Conservation (phyloP, 2,113 vertebrate species). For the Taurulus bubalis region DNA sequence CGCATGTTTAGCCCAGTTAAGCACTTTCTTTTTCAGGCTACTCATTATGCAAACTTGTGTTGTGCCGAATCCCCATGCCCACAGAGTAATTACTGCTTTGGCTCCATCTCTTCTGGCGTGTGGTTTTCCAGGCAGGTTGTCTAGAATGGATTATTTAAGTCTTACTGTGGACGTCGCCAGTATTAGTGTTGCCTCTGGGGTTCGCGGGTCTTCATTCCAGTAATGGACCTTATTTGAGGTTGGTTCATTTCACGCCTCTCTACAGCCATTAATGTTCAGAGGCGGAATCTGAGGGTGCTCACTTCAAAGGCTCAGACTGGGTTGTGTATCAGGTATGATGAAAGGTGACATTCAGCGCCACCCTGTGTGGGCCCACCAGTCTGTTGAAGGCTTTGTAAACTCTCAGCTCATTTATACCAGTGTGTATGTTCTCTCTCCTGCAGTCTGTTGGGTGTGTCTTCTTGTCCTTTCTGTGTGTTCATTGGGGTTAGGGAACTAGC, state of each 20-base stretch:
- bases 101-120: slow-evolving; percentile 24
- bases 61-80: not conserved
- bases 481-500: not conserved
- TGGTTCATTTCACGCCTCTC: slow-evolving; percentile 73
- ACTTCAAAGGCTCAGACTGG: slow-evolving; percentile 73
- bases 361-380: slow-evolving; percentile 57
- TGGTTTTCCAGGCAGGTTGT: slow-evolving; percentile 36
- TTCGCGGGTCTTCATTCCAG: slow-evolving; percentile 41
- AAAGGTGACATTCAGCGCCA: slow-evolving; percentile 68
- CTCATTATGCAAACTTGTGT: slow-evolving; percentile 44
- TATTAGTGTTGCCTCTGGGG: slow-evolving; percentile 40
- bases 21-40: slow-evolving; percentile 9
- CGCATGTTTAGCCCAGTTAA: slow-evolving; percentile 7
- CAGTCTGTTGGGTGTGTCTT: slow-evolving; percentile 25
- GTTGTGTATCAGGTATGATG: slow-evolving; percentile 60
- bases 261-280: slow-evolving; percentile 65
- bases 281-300: slow-evolving; percentile 68
- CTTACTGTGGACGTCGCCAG: slow-evolving; percentile 55
- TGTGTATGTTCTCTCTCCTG: slow-evolving; percentile 5
- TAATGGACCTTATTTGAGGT: slow-evolving; percentile 72
- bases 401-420: slow-evolving; percentile 24
- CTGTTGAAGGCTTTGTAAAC: slow-evolving; percentile 40
- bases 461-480: slow-evolving; percentile 13
- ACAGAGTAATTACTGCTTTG: slow-evolving; percentile 49
- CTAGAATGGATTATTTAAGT: slow-evolving; percentile 57